phyloP scores from a whole-genome alignment of 2,113 vertebrate genomes.

The Forbesichthys papilliferus region DNA sequence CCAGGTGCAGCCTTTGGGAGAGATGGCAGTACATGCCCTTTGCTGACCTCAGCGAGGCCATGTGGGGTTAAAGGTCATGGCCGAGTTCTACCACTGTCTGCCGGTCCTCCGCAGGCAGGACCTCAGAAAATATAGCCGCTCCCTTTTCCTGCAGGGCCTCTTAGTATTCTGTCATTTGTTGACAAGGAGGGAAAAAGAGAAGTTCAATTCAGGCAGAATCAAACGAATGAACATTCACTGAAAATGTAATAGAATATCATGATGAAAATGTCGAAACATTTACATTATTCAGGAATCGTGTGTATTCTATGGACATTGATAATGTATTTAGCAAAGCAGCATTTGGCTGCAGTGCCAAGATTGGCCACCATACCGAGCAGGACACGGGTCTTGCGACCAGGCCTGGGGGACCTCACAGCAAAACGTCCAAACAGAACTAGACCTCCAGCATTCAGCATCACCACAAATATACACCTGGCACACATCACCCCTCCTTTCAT shows the following conservation, averaged over 20 bases:
- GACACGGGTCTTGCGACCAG: too few species aligned
- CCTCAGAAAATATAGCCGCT: slow-evolving; percentile 59
- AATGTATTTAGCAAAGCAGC: too few species aligned
- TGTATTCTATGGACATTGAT: too few species aligned
- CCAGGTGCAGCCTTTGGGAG: slow-evolving; percentile 65
- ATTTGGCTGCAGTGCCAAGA: too few species aligned
- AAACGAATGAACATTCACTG: neutral
- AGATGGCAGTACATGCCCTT: slow-evolving; percentile 46
- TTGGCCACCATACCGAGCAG: slow-evolving; percentile 4
- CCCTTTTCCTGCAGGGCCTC: slow-evolving; percentile 42
- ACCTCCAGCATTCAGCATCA: slow-evolving; percentile 8
- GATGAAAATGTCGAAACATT: too few species aligned
- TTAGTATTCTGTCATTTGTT: slow-evolving; percentile 29
- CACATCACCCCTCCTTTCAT: slow-evolving; percentile 10
- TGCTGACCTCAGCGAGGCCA: slow-evolving; percentile 56
- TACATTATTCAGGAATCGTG: too few species aligned
- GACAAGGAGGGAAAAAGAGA: slow-evolving; percentile 24
- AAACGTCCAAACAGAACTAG: slow-evolving; percentile 1
- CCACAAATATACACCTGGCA: slow-evolving; percentile 46
- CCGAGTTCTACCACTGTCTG: slow-evolving; percentile 70
- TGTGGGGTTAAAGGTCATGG: slow-evolving; percentile 55
- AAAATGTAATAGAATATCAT: too few species aligned
- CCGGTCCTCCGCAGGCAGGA: slow-evolving; percentile 63
- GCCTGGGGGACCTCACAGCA: neutral
- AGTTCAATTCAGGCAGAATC: slow-evolving; percentile 31